These are phyloP conservation scores for Ectemnius continuus DNA, from an alignment of 2,888 invertebrate species.

Conservation along the genomic window DNA sequence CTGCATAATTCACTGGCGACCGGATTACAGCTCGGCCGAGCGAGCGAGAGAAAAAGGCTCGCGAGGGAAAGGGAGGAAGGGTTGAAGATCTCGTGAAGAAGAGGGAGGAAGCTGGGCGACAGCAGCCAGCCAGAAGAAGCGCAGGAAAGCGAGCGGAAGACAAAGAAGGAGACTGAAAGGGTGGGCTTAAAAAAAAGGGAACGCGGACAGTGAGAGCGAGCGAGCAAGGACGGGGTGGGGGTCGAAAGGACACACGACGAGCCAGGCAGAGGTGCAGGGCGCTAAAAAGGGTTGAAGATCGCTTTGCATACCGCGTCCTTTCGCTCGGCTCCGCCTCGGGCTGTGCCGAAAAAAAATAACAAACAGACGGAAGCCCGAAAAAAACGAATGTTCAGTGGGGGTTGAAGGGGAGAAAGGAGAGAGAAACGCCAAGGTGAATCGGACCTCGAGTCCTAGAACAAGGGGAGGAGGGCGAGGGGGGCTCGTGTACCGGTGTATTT, in stretches of 20 bases:
- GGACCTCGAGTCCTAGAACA: background rate
- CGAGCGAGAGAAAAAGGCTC: conserved; percentile 3
- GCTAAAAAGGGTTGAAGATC: conserved; percentile 69
- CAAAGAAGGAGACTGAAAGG: conserved; percentile 33
- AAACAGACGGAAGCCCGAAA: conserved; percentile 73
- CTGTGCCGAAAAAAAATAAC: conserved; percentile 60
- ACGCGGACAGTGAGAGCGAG: conserved; percentile 10
- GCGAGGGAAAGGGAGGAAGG: background rate
- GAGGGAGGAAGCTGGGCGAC: conserved; percentile 25
- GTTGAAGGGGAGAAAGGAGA: conserved; percentile 10
- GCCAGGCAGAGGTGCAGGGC: conserved; percentile 56
- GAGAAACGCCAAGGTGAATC: background rate
- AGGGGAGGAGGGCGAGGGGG: conserved; percentile 12
- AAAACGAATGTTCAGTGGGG: conserved; percentile 60
- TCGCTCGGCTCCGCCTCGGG: conserved; percentile 45
- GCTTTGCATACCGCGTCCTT: conserved; percentile 67
- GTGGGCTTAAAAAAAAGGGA: conserved; percentile 8
- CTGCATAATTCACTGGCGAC: conserved; percentile 63
- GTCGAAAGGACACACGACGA: conserved; percentile 44
- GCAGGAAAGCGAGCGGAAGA: conserved; percentile 19
- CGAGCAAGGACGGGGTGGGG: conserved; percentile 40
- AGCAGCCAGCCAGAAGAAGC: conserved; percentile 19
- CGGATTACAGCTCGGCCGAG: conserved; percentile 49
- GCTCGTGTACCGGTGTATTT: conserved; percentile 29
- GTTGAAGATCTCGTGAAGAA: conserved; percentile 8